phyloP scores from a whole-genome alignment of 2,888 invertebrate species.

The Polydrusus cervinus region DNA sequence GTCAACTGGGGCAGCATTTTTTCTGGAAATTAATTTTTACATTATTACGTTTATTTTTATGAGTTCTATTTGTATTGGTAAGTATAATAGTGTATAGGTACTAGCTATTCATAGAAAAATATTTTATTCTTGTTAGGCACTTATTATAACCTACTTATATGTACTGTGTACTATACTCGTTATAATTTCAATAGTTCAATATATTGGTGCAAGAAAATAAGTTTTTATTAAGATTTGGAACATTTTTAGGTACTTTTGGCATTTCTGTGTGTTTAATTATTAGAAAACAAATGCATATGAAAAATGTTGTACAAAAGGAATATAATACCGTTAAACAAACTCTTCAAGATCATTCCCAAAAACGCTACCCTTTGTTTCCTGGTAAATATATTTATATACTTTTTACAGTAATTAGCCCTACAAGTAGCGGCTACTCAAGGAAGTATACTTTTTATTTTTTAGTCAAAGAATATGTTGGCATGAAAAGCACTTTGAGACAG shows the following conservation, averaged over 20 bases:
- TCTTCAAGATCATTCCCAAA: constrained; percentile 30
- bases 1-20: background rate
- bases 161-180: too few relatives aligned
- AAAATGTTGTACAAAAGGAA: background rate
- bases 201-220: background rate
- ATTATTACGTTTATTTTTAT: constrained; percentile 69
- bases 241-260: constrained; percentile 59
- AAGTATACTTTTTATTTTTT: constrained; percentile 52
- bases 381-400: constrained; percentile 50
- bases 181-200: too few relatives aligned
- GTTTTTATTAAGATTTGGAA: background rate
- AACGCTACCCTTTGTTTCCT: constrained; percentile 59
- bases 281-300: constrained; percentile 55
- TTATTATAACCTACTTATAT: too few relatives aligned
- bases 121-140: too few relatives aligned
- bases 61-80: constrained; percentile 12
- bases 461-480: constrained; percentile 69
- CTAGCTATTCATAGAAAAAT: background rate
- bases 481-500: constrained; percentile 64
- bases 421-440: too few relatives aligned
- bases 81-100: background rate
- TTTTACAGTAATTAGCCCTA: background rate
- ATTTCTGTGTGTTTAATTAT: constrained; percentile 58
- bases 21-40: constrained; percentile 64
- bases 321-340: constrained; percentile 1